Percentiles rank a stretch among this genome's conserved stretches.
Conservation (phyloP, 2,797 vertebrate genomes). For the Nothura maculosa region DNA sequence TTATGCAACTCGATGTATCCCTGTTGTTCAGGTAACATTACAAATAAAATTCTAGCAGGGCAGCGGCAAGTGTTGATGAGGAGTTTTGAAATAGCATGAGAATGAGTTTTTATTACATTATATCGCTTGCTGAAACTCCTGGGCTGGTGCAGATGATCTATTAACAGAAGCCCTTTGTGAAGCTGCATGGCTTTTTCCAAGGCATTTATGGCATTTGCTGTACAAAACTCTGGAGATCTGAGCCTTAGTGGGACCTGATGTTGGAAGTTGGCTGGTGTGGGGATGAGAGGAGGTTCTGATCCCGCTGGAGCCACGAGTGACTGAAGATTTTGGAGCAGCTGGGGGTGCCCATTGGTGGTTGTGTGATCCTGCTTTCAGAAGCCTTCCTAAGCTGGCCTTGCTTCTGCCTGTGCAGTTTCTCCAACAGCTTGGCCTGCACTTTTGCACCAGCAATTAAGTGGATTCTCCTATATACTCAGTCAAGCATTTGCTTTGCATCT, state of each 20-base stretch:
- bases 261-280: neutral
- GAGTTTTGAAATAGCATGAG: conserved; percentile 70
- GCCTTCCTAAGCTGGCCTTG: accelerated
- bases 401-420: neutral
- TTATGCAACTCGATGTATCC: conserved; percentile 64
- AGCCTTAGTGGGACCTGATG: neutral
- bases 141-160: conserved; percentile 34
- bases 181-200: conserved; percentile 48
- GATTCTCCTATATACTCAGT: accelerated
- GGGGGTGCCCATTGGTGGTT: neutral
- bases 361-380: neutral
- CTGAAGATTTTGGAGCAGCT: accelerated
- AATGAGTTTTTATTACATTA: conserved; percentile 69
- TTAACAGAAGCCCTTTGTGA: conserved; percentile 62
- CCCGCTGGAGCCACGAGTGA: accelerated
- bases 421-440: accelerated
- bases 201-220: neutral
- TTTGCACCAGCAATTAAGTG: accelerated
- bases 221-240: neutral
- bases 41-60: conserved; percentile 63
- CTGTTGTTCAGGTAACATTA: conserved; percentile 51
- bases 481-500: accelerated
- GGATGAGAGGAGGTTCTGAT: neutral
- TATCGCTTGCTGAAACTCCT: conserved; percentile 55
- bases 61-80: conserved; percentile 27